Evolutionary conservation across 2,888 invertebrate species (phyloP).

Genomic region (Tridacna gigas): DNA sequence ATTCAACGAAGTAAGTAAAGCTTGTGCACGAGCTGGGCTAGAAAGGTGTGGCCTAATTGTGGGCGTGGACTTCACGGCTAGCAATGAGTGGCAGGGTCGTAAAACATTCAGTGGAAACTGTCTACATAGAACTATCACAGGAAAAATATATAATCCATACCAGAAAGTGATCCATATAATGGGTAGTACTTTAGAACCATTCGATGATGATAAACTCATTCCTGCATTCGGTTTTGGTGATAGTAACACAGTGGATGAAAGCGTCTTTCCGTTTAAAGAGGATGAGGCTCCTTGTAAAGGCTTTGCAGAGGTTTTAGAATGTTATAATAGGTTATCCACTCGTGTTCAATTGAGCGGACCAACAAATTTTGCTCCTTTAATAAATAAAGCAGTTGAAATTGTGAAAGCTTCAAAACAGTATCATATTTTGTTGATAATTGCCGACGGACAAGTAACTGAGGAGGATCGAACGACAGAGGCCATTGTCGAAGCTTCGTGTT

Average conservation of each 20-base stretch:
- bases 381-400: constrained; percentile 85
- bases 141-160: constrained; percentile 85
- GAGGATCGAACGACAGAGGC: constrained; percentile 85
- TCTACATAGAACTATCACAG: constrained; percentile 83
- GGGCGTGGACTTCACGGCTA: constrained; percentile 87
- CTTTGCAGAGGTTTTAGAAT: constrained; percentile 81
- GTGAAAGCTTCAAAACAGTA: constrained; percentile 81
- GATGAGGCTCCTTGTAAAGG: constrained; percentile 76
- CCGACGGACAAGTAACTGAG: constrained; percentile 86
- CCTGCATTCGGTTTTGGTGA: constrained; percentile 84
- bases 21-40: constrained; percentile 85
- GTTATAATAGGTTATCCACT: constrained; percentile 85
- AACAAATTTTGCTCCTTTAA: constrained; percentile 86
- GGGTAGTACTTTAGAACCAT: constrained; percentile 82
- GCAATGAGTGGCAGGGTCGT: constrained; percentile 87
- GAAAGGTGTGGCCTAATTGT: constrained; percentile 86
- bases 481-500: constrained; percentile 86
- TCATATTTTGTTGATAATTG: constrained; percentile 85
- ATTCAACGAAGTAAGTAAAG: constrained; percentile 84
- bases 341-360: constrained; percentile 86
- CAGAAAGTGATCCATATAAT: constrained; percentile 84
- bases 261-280: constrained; percentile 79
- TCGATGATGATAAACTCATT: constrained; percentile 81
- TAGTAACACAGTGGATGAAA: constrained; percentile 76
- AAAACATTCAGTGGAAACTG: constrained; percentile 85